Evolutionary conservation across 2,113 vertebrate species (phyloP), one percentile per base, ranked within the genome.

Genomic region (Hemichromis elongatus): DNA sequence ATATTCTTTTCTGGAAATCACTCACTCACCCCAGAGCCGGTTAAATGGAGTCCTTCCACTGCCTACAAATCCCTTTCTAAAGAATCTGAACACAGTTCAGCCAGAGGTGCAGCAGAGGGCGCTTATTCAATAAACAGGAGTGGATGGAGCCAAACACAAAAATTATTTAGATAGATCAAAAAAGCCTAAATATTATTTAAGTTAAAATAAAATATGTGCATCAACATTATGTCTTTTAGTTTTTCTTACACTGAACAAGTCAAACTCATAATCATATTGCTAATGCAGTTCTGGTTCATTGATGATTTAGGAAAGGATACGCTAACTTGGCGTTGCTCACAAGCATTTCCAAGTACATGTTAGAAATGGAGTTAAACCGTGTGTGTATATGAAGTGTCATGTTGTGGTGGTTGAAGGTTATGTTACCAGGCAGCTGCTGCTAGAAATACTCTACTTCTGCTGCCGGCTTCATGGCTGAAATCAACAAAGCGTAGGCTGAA

Each of bases 311-410:
- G 21, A 73, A 28, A 73, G 68, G 21, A 50, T 6, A 47, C 68
- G 2, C 40, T 26, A 3, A 14, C 0, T 73, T 68, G n/a, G 12
- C 2, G 21, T 13, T 42, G 35, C 13, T 42, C 24, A 42, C 40
- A 28, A 47, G 24, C 10, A 26, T 47, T 4, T 13, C 10, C 37
- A 42, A 70, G 21, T 2, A 7, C 12, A 70, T 47, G 13, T 47
- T 70, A 47, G 21, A 70, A 47, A 42, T 28, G 14, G 28, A 47
- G 68, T 47, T 73, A 28, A 47, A 47, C 42, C 0, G 40, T 0
- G 21, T 0, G 14, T 28, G 14, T 73, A 50, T 73, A 0, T 19
- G 14, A 28, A 28, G 61, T 47, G 24, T 28, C 2, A 0, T 21
- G 68, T 73, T 47, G 42, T 73, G 24, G 3, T 30, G 24, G 66